A percentile compares a stretch with the other conserved stretches of the same genome.
These are phyloP conservation scores for Limnothrissa miodon DNA, from an alignment of 2,113 vertebrate genomes.

Conservation along the genomic window DNA sequence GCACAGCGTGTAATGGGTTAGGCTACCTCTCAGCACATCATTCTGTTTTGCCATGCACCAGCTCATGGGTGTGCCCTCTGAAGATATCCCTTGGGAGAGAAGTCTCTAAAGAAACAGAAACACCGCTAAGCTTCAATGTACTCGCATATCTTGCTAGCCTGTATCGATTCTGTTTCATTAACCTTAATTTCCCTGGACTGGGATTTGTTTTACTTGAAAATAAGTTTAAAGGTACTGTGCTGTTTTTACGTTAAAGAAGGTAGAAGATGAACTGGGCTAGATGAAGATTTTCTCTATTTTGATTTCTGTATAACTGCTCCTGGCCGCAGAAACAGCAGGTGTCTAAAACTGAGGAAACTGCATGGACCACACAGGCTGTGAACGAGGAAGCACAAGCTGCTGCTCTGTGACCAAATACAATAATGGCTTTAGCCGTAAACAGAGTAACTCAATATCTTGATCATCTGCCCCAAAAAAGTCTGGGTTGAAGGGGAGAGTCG, in stretches of 20 bases:
- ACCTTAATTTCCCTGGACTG: neutral
- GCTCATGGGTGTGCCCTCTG: slow-evolving; percentile 1
- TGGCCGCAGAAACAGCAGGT: neutral
- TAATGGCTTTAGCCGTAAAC: neutral
- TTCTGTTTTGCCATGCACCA: neutral
- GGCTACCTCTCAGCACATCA: slow-evolving; percentile 4
- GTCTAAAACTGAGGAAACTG: neutral
- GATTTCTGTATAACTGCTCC: neutral
- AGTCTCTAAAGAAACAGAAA: neutral
- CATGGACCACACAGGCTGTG: neutral
- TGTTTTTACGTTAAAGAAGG: neutral
- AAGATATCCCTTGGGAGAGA: neutral
- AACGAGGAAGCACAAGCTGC: neutral
- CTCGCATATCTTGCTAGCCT: neutral
- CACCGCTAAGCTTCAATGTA: neutral
- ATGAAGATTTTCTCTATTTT: neutral
- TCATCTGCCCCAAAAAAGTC: neutral
- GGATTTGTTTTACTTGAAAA: neutral
- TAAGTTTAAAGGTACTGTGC: neutral
- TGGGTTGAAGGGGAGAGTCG: neutral
- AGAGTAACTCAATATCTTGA: slow-evolving; percentile 9
- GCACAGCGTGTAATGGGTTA: slow-evolving; percentile 8
- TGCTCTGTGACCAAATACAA: slow-evolving; percentile 8
- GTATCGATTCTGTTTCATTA: neutral
- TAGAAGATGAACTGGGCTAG: neutral